Conservation (phyloP, 2,113 vertebrate species). For the Australoheros scitulus region DNA sequence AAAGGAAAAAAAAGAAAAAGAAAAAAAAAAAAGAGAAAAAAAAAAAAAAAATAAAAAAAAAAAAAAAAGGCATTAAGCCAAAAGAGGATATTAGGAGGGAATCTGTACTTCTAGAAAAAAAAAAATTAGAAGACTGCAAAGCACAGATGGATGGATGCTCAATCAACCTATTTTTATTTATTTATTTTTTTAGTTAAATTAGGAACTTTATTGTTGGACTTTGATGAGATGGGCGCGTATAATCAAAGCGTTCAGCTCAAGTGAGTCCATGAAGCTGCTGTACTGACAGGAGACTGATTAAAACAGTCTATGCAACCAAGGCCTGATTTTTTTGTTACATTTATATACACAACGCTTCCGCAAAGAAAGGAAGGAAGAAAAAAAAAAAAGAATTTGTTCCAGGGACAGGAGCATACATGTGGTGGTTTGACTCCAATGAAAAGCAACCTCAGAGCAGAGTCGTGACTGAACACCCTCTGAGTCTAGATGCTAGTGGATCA, state of each 20-base stretch:
- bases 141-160: neutral
- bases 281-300: neutral
- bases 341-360: neutral
- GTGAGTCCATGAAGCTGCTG: neutral
- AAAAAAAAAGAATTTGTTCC: neutral
- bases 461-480: neutral
- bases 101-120: neutral
- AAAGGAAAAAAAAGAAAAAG: too few relatives aligned
- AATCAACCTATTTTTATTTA: neutral
- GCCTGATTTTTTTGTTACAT: neutral
- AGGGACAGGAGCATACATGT: neutral
- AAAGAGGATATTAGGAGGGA: neutral
- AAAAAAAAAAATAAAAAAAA: too few relatives aligned
- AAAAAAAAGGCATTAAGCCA: conserved; percentile 2
- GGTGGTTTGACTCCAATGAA: neutral
- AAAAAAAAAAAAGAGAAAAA: too few relatives aligned
- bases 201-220: neutral
- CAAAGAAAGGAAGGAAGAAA: neutral
- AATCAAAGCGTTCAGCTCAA: neutral
- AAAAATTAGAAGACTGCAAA: neutral
- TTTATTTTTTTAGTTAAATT: neutral
- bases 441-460: neutral
- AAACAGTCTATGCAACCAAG: neutral
- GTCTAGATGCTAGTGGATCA: neutral
- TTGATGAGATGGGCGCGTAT: neutral